Conservation (phyloP, 53 echinoderm and acorn worm species). For the Astropecten irregularis region DNA sequence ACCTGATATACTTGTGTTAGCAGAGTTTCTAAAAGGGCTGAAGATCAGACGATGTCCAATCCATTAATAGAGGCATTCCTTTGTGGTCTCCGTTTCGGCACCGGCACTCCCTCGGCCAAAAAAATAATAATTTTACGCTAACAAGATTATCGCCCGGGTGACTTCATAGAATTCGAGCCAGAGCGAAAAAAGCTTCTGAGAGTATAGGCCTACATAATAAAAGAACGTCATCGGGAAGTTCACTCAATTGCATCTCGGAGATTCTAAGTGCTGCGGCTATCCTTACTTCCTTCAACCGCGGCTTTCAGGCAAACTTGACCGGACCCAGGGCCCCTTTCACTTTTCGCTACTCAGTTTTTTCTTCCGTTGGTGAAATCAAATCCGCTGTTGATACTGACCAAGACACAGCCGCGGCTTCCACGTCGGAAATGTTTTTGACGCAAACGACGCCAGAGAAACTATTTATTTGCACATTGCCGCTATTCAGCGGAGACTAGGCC, state of each 20-base stretch:
- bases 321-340: no score
- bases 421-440: slow-evolving; percentile 29
- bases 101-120: slow-evolving; percentile 20
- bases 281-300: no score
- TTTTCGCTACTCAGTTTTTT: no score
- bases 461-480: no score
- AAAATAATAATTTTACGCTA: slow-evolving; percentile 42
- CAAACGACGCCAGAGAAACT: slow-evolving; percentile 39
- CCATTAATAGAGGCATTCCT: slow-evolving; percentile 36
- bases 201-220: no score
- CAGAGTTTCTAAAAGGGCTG: not conserved
- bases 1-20: no score
- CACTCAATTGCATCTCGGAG: no score
- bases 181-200: no score
- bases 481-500: no score
- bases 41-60: slow-evolving; percentile 36
- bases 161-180: not conserved
- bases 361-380: slow-evolving; percentile 8
- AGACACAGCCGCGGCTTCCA: slow-evolving; percentile 9
- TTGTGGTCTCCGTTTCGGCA: slow-evolving; percentile 17
- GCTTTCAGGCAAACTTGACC: no score
- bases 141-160: slow-evolving; percentile 6
- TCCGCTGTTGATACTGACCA: slow-evolving; percentile 36
- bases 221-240: no score
- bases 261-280: no score